Evolutionary conservation across 2,888 invertebrate genomes (phyloP).

Genomic region (Calliopum simillimum): DNA sequence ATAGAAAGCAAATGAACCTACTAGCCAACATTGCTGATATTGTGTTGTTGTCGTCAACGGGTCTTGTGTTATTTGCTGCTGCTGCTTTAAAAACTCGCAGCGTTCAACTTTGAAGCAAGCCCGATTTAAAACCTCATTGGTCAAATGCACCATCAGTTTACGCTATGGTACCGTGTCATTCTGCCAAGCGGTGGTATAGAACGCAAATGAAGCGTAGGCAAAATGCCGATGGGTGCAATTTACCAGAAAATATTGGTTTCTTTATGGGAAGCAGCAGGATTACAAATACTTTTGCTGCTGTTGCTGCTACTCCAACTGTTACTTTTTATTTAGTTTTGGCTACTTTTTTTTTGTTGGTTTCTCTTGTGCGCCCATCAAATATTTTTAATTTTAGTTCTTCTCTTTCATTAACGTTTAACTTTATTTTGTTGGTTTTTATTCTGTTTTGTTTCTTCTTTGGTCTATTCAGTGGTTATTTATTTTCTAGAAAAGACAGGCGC

Average conservation of each 20-base stretch:
- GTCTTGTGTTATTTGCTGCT: conserved; percentile 6
- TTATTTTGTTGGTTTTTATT: no score
- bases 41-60: conserved; percentile 11
- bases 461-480: no score
- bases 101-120: not conserved
- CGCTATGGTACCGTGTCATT: not conserved
- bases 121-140: no score
- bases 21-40: not conserved
- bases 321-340: no score
- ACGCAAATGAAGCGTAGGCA: conserved; percentile 21
- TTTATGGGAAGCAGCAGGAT: conserved; percentile 12
- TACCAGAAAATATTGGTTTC: conserved; percentile 38
- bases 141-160: not conserved
- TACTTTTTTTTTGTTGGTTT: no score
- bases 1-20: not conserved
- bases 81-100: not conserved
- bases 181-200: not conserved
- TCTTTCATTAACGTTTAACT: no score
- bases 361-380: no score
- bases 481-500: no score
- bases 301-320: no score
- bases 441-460: no score
- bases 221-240: conserved; percentile 37
- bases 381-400: no score
- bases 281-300: no score